phyloP scores from a whole-genome alignment of 2,888 invertebrate genomes.

The Cephus spinipes region DNA sequence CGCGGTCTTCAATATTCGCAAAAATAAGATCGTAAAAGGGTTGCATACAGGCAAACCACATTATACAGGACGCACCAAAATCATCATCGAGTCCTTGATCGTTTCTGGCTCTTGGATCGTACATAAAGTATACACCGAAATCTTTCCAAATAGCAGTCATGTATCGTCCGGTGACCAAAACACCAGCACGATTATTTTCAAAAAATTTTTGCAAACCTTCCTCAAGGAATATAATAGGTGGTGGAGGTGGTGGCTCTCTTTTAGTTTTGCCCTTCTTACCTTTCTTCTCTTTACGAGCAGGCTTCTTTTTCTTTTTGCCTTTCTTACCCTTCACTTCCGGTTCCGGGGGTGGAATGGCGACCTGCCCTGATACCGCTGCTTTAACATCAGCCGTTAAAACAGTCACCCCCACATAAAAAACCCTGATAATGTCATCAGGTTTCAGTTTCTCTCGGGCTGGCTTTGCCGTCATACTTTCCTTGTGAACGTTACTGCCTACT shows the following conservation, averaged over 20 bases:
- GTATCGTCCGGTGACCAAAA: slow-evolving; percentile 46
- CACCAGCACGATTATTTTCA: slow-evolving; percentile 52
- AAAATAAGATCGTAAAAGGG: slow-evolving; percentile 49
- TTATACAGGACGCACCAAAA: slow-evolving; percentile 45
- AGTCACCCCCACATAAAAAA: slow-evolving; percentile 57
- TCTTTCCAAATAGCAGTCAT: slow-evolving; percentile 57
- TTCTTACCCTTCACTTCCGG: slow-evolving; percentile 40
- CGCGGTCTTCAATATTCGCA: slow-evolving; percentile 44
- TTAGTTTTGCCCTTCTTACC: slow-evolving; percentile 25
- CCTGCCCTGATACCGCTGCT: slow-evolving; percentile 43
- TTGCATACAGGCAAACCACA: slow-evolving; percentile 59
- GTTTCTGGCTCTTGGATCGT: slow-evolving; percentile 48
- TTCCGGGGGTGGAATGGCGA: slow-evolving; percentile 44
- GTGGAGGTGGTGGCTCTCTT: slow-evolving; percentile 35
- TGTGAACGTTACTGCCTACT: slow-evolving; percentile 47
- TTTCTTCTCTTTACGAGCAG: slow-evolving; percentile 6
- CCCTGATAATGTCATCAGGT: slow-evolving; percentile 50
- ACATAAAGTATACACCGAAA: slow-evolving; percentile 56
- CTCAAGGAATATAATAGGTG: slow-evolving; percentile 46
- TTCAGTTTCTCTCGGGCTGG: slow-evolving; percentile 36
- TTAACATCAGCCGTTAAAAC: slow-evolving; percentile 55
- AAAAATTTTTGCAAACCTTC: slow-evolving; percentile 54
- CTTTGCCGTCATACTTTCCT: slow-evolving; percentile 41
- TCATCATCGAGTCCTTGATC: slow-evolving; percentile 38
- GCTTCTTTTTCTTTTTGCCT: slow-evolving; percentile 1